phyloP scores from a whole-genome alignment of 2,888 invertebrate species.

The Elegia similella region DNA sequence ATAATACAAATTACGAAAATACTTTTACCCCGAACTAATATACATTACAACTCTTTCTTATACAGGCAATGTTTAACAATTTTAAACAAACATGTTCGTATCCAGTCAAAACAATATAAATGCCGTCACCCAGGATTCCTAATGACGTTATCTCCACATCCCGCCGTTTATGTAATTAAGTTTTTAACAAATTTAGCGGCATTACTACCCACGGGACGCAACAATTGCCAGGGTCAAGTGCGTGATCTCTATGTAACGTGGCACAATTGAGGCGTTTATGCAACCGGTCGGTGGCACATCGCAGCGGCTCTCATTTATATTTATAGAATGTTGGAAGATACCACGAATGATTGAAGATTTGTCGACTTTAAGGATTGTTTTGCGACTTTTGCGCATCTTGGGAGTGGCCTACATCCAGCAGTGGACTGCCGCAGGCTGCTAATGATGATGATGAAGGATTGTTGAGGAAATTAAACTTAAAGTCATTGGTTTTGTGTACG shows the following conservation, averaged over 20 bases:
- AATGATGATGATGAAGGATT: no score
- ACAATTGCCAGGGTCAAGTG: conserved; percentile 11
- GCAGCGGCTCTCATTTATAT: background rate
- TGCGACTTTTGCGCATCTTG: no score
- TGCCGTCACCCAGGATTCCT: background rate
- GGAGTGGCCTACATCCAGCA: no score
- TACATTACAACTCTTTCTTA: no score
- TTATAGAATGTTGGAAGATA: background rate
- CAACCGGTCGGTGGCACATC: conserved; percentile 1
- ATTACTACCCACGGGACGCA: background rate
- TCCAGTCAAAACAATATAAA: background rate
- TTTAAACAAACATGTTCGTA: no score
- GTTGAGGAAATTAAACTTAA: no score
- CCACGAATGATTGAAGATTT: background rate
- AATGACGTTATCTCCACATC: conserved; percentile 1
- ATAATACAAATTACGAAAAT: no score
- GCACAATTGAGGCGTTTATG: conserved; percentile 8
- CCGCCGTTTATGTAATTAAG: background rate
- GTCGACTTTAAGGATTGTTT: background rate
- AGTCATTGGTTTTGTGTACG: no score
- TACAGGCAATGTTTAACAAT: no score
- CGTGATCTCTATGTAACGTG: conserved; percentile 4
- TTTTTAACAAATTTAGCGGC: conserved; percentile 7
- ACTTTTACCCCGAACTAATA: no score
- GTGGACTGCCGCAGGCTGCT: no score